Evolutionary conservation across 2,888 invertebrate genomes (phyloP), one percentile per base, ranked within the genome.

Genomic region (Alloplasta piceator): DNA sequence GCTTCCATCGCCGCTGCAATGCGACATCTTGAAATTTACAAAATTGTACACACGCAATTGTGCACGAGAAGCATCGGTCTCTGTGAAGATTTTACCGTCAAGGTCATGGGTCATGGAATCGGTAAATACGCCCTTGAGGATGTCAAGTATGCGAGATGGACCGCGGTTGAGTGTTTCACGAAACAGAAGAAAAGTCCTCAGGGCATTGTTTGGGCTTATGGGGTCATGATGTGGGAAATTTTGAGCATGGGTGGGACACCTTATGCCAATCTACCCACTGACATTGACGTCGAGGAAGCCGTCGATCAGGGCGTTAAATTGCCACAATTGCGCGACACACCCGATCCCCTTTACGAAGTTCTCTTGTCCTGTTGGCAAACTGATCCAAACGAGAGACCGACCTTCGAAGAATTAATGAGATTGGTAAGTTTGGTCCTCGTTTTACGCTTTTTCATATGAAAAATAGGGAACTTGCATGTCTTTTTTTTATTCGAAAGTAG

Each of bases 351-450:
- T 39, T 97, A 97, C 91, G 97, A 97, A 91, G 92, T 97, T 75
- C 95, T 97, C 93, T 93, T 96, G 58, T 96, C 97, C 88, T 97
- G 97, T 89, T 98, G 97, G 97, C 96, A 96, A 90, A 92, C 95
- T 12, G 96, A 97, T 91, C 94, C 95, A 9, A 96, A 96, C 79
- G 97, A 98, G 89, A 93, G 97, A 84, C 97, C 96, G 0, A 93
- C 94, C 7, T 97, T 96, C 87, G 93, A 94, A 4, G 94, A 95
- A 80, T 93, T 97, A 14, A 91, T 93, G 4, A 93, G 93, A 87
- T 82, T 92, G 88, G 92, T 92, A 83, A 89, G 85, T 77, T 10
- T 58, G 6, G 9, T 12, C 14, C 41, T 43, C 16, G 1, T 26
- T 55, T 38, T 52, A 41, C 16, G 46, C 50, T 39, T 9, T 61